A percentile compares a stretch with the other conserved stretches of the same genome.
These are phyloP conservation scores for Ammodramus savannarum DNA, from an alignment of 2,113 vertebrate genomes.

Conservation along the genomic window DNA sequence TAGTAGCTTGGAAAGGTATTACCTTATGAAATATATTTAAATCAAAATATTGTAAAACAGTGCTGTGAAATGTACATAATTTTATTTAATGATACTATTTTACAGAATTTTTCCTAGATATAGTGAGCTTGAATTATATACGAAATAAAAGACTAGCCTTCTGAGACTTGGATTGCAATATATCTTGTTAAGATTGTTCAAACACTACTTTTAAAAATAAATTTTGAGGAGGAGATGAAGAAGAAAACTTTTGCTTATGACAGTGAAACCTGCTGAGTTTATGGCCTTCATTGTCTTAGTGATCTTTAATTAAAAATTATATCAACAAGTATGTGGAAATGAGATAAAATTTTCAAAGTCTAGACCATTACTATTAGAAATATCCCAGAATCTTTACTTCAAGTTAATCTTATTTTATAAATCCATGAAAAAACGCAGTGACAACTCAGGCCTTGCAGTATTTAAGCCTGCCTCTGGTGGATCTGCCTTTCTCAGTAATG, in stretches of 20 bases:
- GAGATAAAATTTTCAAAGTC: background rate
- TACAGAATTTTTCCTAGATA: background rate
- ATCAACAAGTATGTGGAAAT: background rate
- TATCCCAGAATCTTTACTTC: background rate
- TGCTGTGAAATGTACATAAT: background rate
- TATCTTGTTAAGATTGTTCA: background rate
- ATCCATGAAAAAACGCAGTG: background rate
- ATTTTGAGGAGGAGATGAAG: background rate
- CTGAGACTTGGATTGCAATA: background rate
- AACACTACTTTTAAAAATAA: background rate
- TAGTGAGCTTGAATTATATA: background rate
- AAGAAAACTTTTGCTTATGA: background rate
- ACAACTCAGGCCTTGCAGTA: background rate
- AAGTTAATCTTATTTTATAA: background rate
- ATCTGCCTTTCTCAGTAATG: background rate
- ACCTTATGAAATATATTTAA: background rate
- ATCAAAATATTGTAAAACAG: background rate
- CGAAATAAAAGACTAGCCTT: background rate
- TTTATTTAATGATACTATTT: background rate
- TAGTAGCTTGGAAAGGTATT: background rate
- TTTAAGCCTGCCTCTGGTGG: background rate
- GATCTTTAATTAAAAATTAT: background rate
- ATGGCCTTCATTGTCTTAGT: background rate
- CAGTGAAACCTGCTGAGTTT: background rate
- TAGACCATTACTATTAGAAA: background rate